Percentiles rank a stretch among this genome's conserved stretches.
Conservation (phyloP, 1,140 invertebrate genomes). For the Achatina immaculata region DNA sequence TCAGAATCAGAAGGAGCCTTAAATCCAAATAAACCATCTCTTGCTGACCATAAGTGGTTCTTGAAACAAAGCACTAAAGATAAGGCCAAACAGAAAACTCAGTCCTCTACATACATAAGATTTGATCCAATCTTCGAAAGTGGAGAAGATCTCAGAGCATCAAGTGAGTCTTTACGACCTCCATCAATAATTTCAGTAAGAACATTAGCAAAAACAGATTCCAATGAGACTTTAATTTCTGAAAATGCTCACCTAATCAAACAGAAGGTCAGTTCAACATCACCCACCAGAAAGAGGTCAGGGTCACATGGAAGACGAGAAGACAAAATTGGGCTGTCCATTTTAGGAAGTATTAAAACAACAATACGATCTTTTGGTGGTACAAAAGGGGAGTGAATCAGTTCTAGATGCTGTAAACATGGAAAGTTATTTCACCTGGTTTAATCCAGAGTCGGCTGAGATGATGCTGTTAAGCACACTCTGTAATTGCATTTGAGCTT, state of each 20-base stretch:
- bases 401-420: no score
- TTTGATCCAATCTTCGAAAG: conserved; percentile 67
- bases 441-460: no score
- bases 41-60: conserved; percentile 29
- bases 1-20: conserved; percentile 37
- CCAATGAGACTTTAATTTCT: conserved; percentile 33
- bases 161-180: conserved; percentile 53
- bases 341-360: conserved; percentile 51
- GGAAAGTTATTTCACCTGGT: no score
- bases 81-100: conserved; percentile 44
- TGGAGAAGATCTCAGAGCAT: conserved; percentile 57
- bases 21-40: conserved; percentile 35
- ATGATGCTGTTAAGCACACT: no score
- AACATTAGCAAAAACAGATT: conserved; percentile 29
- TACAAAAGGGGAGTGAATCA: conserved; percentile 22
- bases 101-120: conserved; percentile 63
- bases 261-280: conserved; percentile 24
- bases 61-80: conserved; percentile 39
- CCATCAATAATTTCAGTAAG: conserved; percentile 49
- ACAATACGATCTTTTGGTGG: conserved; percentile 51
- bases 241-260: conserved; percentile 37
- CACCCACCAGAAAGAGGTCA: conserved; percentile 31
- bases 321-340: conserved; percentile 45
- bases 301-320: conserved; percentile 34
- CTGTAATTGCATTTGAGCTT: no score